Evolutionary conservation across 2,113 vertebrate genomes (phyloP).

Genomic region (Hemichromis elongatus): DNA sequence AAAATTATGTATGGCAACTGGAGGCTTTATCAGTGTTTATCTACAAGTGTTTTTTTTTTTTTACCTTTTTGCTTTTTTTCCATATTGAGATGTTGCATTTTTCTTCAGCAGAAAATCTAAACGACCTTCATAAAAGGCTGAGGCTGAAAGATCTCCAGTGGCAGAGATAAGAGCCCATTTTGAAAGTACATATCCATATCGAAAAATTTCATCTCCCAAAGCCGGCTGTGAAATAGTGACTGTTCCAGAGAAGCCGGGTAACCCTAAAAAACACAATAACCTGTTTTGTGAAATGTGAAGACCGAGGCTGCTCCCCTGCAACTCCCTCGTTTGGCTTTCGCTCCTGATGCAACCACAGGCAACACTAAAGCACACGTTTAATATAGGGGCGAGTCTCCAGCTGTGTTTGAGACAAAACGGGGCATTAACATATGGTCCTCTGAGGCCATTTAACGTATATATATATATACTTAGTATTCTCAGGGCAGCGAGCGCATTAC

Average conservation of each 20-base stretch:
- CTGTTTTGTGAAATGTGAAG: constrained; percentile 9
- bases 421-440: neutral
- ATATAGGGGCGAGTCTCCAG: neutral
- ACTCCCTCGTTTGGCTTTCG: neutral
- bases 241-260: constrained; percentile 14
- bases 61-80: neutral
- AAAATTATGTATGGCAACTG: neutral
- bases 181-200: constrained; percentile 1
- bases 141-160: neutral
- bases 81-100: neutral
- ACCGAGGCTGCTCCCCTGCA: neutral
- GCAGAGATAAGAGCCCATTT: neutral
- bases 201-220: neutral
- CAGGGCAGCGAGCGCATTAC: neutral
- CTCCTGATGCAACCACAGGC: constrained; percentile 60
- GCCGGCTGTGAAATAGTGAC: neutral
- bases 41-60: neutral
- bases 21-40: neutral
- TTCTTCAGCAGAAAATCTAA: neutral
- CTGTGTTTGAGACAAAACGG: neutral
- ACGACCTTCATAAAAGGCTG: neutral
- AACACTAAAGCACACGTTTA: constrained; percentile 36
- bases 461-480: neutral
- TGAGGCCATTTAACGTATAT: neutral
- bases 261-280: constrained; percentile 8